Evolutionary conservation across 2,113 vertebrate genomes (phyloP).

Genomic region (Etheostoma spectabile): DNA sequence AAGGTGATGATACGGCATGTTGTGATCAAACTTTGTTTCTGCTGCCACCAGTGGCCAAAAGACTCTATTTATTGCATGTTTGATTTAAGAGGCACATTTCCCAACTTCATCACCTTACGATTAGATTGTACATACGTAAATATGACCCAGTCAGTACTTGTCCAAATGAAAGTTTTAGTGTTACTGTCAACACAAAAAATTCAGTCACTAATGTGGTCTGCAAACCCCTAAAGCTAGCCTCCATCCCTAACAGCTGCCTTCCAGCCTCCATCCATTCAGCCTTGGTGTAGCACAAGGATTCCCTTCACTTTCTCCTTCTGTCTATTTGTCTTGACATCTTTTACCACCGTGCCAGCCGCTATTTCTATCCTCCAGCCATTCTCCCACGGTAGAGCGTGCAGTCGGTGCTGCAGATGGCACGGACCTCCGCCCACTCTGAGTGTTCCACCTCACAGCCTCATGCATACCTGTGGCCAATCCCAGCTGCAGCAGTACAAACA

Average conservation of each 20-base stretch:
- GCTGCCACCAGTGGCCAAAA: neutral
- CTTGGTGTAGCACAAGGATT: conserved; percentile 38
- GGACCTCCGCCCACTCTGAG: conserved; percentile 63
- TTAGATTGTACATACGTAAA: neutral
- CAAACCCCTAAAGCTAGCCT: conserved; percentile 18
- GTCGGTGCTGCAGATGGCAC: conserved; percentile 43
- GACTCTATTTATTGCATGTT: neutral
- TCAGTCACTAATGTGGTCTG: conserved; percentile 2
- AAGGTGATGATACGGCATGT: neutral
- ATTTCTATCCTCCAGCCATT: conserved; percentile 33
- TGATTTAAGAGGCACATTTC: neutral
- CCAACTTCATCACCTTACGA: neutral
- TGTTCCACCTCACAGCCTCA: conserved; percentile 56
- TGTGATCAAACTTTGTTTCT: neutral
- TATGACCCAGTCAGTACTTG: conserved; percentile 11
- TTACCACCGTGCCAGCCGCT: conserved; percentile 29
- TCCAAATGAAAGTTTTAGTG: conserved; percentile 23
- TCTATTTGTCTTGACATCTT: conserved; percentile 65
- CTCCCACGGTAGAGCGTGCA: conserved; percentile 39
- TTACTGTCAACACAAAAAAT: conserved; percentile 26
- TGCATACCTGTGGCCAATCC: conserved; percentile 68
- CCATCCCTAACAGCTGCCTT: conserved; percentile 38
- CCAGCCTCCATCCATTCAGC: conserved; percentile 20
- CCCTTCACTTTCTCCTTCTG: conserved; percentile 38
- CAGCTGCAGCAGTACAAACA: conserved; percentile 69